phyloP scores from a whole-genome alignment of 2,888 invertebrate species.

The Antheraea assamensis region DNA sequence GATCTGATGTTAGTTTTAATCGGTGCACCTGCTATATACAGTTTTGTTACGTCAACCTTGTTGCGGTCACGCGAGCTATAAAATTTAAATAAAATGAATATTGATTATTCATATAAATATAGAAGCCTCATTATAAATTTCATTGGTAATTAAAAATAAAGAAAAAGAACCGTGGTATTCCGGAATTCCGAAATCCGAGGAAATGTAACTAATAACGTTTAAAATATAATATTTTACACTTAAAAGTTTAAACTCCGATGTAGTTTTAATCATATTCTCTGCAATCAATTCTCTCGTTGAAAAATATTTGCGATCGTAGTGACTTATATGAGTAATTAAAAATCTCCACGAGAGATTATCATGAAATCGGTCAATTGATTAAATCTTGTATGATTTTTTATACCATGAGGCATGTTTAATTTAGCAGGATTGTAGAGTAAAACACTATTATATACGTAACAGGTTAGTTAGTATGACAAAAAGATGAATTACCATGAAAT shows the following conservation, averaged over 20 bases:
- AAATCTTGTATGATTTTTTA: not conserved
- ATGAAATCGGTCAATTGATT: not conserved
- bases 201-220: not conserved
- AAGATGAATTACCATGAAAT: no score
- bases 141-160: not conserved
- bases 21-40: constrained; percentile 19
- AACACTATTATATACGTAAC: no score
- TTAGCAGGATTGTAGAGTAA: no score
- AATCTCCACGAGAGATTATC: not conserved
- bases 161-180: no score
- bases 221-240: not conserved
- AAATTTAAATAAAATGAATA: constrained; percentile 16
- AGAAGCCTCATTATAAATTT: constrained; percentile 15
- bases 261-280: not conserved
- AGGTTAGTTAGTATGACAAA: no score
- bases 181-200: not conserved
- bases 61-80: constrained; percentile 16
- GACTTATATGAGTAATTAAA: not conserved
- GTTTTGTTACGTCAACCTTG: constrained; percentile 17
- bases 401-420: not conserved
- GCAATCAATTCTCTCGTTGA: not conserved
- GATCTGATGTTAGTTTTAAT: constrained; percentile 5
- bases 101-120: constrained; percentile 18
- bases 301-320: not conserved
- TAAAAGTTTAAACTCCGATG: not conserved